phyloP scores from a whole-genome alignment of 2,113 vertebrate species.

The Percina caprodes region DNA sequence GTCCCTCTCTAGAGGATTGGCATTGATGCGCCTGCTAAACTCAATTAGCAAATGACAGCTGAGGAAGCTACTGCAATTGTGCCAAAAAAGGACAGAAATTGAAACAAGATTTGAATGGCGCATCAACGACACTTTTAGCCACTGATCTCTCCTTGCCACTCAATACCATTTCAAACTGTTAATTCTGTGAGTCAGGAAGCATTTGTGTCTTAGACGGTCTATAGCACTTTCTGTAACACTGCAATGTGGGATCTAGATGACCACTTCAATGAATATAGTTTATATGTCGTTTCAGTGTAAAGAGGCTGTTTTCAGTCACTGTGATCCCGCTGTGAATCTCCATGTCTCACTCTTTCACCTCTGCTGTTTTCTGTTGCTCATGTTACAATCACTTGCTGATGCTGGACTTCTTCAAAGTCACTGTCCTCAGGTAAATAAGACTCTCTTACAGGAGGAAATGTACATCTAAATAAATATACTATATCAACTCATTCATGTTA shows the following conservation, averaged over 20 bases:
- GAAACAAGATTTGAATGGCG: conserved; percentile 44
- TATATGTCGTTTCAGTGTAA: conserved; percentile 32
- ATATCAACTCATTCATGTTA: conserved; percentile 34
- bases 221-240: conserved; percentile 49
- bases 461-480: conserved; percentile 66
- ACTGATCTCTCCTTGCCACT: conserved; percentile 8
- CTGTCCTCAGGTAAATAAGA: conserved; percentile 81
- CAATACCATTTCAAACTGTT: conserved; percentile 21
- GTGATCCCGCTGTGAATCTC: conserved; percentile 63
- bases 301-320: conserved; percentile 67
- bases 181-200: conserved; percentile 16
- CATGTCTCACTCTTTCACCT: conserved; percentile 9
- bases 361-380: conserved; percentile 44
- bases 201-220: conserved; percentile 21
- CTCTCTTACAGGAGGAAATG: conserved; percentile 55
- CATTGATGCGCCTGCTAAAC: conserved; percentile 61
- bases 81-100: conserved; percentile 73
- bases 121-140: conserved; percentile 37
- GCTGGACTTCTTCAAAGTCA: conserved; percentile 71
- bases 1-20: conserved; percentile 50
- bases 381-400: conserved; percentile 60
- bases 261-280: conserved; percentile 3
- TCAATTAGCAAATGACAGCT: conserved; percentile 78
- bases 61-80: conserved; percentile 64
- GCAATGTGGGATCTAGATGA: conserved; percentile 25